Evolutionary conservation across 2,888 invertebrate genomes (phyloP).

Genomic region (Lepidochitona cinerea): DNA sequence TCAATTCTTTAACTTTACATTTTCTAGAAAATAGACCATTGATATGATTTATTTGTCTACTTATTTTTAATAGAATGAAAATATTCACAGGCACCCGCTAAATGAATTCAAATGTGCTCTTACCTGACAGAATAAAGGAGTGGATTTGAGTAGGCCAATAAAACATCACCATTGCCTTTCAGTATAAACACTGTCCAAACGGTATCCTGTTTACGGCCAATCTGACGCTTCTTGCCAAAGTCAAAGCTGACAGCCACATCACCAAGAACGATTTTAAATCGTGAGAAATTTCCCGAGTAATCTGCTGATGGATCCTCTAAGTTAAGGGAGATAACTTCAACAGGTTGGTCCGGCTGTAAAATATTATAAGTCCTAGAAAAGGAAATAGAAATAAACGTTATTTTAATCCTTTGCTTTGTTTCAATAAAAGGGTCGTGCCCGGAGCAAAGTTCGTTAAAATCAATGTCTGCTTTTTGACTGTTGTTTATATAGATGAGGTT

Average conservation of each 20-base stretch:
- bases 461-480: too few species aligned
- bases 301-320: conserved; percentile 31
- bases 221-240: conserved; percentile 76
- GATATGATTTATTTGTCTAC: too few species aligned
- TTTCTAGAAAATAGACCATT: too few species aligned
- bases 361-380: conserved; percentile 66
- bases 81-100: too few species aligned
- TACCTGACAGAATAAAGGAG: conserved; percentile 6
- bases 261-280: conserved; percentile 76
- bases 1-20: too few species aligned
- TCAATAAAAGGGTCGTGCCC: too few species aligned
- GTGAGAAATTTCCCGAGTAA: conserved; percentile 1
- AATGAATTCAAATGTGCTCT: neutral
- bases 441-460: too few species aligned
- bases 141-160: conserved; percentile 45
- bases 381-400: neutral
- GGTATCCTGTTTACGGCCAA: conserved; percentile 25
- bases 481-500: too few species aligned
- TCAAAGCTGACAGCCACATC: conserved; percentile 91
- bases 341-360: conserved; percentile 57
- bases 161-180: conserved; percentile 87
- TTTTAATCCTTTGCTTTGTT: too few species aligned
- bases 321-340: conserved; percentile 47
- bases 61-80: too few species aligned
- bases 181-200: conserved; percentile 84